A percentile compares a stretch with the other conserved stretches of the same genome.
Conservation (phyloP, 2,797 vertebrate genomes). For the Sebastolobus alascanus region DNA sequence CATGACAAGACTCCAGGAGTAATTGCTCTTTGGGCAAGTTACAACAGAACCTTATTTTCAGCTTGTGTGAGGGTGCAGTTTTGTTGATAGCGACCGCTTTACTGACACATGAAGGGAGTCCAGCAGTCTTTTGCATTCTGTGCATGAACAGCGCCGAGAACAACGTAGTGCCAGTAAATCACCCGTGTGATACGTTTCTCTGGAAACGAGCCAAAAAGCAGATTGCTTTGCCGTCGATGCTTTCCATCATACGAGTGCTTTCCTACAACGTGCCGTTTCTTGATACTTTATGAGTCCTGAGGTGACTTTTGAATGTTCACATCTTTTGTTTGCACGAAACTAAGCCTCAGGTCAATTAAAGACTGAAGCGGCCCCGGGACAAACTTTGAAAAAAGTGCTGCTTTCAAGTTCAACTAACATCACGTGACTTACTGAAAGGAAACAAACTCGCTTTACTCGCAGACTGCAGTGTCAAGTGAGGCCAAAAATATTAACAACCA, state of each 20-base stretch:
- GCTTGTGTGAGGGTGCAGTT: not conserved
- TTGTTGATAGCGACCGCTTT: not conserved
- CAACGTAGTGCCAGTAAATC: conserved; percentile 17
- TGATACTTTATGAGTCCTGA: not conserved
- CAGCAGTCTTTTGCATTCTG: not conserved
- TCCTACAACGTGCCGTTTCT: not conserved
- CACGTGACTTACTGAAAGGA: not conserved
- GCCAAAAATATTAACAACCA: conserved; percentile 2
- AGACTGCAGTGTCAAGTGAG: conserved; percentile 1
- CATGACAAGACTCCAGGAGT: not conserved
- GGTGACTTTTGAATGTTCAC: not conserved
- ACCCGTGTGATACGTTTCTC: not conserved
- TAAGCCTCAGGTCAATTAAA: not conserved
- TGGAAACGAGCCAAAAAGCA: not conserved
- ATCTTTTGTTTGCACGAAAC: not conserved
- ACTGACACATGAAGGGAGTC: not conserved
- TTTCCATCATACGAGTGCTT: not conserved
- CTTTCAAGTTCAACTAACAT: not conserved
- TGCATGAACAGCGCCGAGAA: accelerated
- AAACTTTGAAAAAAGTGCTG: not conserved
- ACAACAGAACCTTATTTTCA: not conserved
- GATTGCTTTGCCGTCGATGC: conserved; percentile 22
- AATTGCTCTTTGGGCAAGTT: not conserved
- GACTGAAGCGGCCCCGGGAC: not conserved
- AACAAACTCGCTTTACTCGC: not conserved